phyloP scores from a whole-genome alignment of 2,797 vertebrate species.

The Sebastes ruberrimus region DNA sequence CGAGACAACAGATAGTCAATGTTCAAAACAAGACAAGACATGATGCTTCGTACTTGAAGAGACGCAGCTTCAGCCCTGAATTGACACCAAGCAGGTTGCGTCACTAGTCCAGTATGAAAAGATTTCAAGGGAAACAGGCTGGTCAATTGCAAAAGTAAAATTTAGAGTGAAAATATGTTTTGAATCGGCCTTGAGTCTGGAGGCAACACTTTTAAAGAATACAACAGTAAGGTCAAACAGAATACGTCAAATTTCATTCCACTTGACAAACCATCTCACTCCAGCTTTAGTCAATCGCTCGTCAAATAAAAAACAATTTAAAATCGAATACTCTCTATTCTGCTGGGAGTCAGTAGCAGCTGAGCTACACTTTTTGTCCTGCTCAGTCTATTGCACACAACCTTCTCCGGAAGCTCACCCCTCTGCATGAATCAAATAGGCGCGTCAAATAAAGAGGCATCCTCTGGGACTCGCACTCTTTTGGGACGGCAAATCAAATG shows the following conservation, averaged over 20 bases:
- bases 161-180: conserved; percentile 32
- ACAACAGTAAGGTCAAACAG: conserved; percentile 37
- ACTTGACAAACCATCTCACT: conserved; percentile 38
- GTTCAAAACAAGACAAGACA: background rate
- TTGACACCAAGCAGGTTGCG: background rate
- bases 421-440: conserved; percentile 24
- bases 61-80: background rate
- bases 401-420: conserved; percentile 17
- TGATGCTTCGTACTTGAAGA: background rate
- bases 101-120: background rate
- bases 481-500: conserved; percentile 50
- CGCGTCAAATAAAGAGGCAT: conserved; percentile 37
- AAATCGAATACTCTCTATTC: conserved; percentile 46
- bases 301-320: conserved; percentile 30
- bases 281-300: conserved; percentile 28
- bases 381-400: background rate
- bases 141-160: conserved; percentile 1
- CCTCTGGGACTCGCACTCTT: conserved; percentile 25
- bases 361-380: conserved; percentile 10
- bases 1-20: background rate
- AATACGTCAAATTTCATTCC: conserved; percentile 44
- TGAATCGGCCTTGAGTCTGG: conserved; percentile 10
- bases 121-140: background rate
- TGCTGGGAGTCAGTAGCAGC: conserved; percentile 15
- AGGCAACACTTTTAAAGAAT: conserved; percentile 31